A percentile compares a stretch with the other conserved stretches of the same genome.
Evolutionary conservation across 2,113 vertebrate genomes (phyloP).

Genomic region (Nannospalax galili): DNA sequence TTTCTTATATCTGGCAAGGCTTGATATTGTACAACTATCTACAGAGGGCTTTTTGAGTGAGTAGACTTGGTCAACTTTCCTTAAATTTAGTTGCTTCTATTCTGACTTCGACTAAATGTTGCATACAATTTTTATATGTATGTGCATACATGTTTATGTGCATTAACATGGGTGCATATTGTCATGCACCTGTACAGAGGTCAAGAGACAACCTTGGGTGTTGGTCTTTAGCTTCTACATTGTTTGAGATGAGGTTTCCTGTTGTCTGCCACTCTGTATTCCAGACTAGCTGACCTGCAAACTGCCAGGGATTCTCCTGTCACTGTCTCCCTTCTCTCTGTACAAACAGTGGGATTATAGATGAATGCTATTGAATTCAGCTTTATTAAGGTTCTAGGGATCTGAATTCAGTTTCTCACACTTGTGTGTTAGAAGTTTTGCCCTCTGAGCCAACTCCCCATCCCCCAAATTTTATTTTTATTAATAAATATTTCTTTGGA

Average conservation of each 20-base stretch:
- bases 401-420: background rate
- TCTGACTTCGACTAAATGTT: background rate
- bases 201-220: background rate
- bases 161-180: background rate
- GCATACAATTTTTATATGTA: background rate
- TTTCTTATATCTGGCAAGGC: background rate
- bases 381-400: background rate
- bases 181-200: background rate
- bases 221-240: background rate
- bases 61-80: background rate
- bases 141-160: background rate
- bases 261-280: background rate
- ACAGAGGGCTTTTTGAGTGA: background rate
- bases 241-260: background rate
- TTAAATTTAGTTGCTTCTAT: conserved; percentile 15
- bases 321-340: background rate
- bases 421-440: too few species aligned
- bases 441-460: background rate
- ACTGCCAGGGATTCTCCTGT: background rate
- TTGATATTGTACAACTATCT: background rate
- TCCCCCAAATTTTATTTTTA: background rate
- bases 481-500: background rate
- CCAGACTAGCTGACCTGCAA: background rate
- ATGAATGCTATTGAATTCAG: background rate
- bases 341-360: background rate